Percentiles rank a stretch among this genome's conserved stretches.
Conservation (phyloP, 2,888 invertebrate genomes). For the Acrocyrtus sp. region DNA sequence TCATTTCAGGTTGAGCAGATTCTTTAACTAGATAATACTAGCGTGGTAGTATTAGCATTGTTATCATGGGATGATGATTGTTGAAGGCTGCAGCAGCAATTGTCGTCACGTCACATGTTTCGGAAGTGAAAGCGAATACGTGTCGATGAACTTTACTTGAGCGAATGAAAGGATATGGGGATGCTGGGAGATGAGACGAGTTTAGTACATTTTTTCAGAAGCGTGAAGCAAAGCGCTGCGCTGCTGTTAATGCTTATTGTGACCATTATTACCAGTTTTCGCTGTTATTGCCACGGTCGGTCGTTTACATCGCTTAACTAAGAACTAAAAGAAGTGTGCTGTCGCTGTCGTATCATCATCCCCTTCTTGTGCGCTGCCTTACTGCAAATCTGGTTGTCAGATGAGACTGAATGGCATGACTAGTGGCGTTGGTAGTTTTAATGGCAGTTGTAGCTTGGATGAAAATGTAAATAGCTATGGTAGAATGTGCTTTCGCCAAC, state of each 20-base stretch:
- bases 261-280: neutral
- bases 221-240: constrained; percentile 1
- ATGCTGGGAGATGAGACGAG: too few relatives aligned
- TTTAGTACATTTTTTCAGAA: neutral
- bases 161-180: too few relatives aligned
- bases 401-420: too few relatives aligned
- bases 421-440: too few relatives aligned
- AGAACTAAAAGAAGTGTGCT: neutral
- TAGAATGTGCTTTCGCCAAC: too few relatives aligned
- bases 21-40: neutral
- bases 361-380: too few relatives aligned
- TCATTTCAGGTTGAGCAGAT: neutral
- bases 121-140: constrained; percentile 63
- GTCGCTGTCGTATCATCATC: too few relatives aligned
- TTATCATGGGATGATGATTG: constrained; percentile 1
- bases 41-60: neutral
- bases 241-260: neutral
- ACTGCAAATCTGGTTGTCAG: too few relatives aligned
- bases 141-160: constrained; percentile 60
- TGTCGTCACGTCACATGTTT: constrained; percentile 58
- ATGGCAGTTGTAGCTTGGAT: too few relatives aligned
- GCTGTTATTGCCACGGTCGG: constrained; percentile 50
- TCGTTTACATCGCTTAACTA: constrained; percentile 6
- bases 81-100: constrained; percentile 20
- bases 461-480: too few relatives aligned